Conservation (phyloP, 2,113 vertebrate species). For the Tachuris rubrigastra region DNA sequence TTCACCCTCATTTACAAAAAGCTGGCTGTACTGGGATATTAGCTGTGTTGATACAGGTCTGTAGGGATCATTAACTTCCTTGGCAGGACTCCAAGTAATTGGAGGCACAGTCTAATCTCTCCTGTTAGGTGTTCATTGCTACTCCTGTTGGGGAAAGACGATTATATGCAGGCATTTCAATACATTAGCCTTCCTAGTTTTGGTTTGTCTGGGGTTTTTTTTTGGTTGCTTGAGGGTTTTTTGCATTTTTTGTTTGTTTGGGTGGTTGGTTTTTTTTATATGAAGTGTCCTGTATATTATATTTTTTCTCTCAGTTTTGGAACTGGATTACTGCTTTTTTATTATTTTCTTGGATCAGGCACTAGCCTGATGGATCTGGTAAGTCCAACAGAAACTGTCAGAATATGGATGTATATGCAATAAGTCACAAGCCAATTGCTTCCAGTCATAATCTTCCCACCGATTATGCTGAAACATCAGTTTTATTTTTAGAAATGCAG, state of each 20-base stretch:
- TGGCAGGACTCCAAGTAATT: not conserved
- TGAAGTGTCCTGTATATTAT: not conserved
- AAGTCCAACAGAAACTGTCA: not conserved
- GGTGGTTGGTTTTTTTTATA: not conserved
- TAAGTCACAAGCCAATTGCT: not conserved
- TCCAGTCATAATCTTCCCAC: not conserved
- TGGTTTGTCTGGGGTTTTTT: not conserved
- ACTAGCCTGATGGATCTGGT: not conserved
- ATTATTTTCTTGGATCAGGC: not conserved
- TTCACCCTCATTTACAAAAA: not conserved
- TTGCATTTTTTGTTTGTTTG: not conserved
- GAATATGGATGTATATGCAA: not conserved
- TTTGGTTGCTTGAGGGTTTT: not conserved
- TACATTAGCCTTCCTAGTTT: not conserved
- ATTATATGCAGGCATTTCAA: not conserved
- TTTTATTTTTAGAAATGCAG: slow-evolving; percentile 3
- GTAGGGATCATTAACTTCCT: not conserved
- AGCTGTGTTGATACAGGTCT: not conserved
- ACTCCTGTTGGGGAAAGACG: not conserved
- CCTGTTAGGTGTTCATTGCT: not conserved
- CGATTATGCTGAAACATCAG: not conserved
- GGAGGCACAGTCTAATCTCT: not conserved
- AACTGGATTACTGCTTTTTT: not conserved
- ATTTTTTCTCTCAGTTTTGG: not conserved
- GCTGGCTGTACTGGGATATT: not conserved